A percentile compares a stretch with the other conserved stretches of the same genome.
phyloP scores from a whole-genome alignment of 2,888 invertebrate species.

The Neoitamus cyanurus region DNA sequence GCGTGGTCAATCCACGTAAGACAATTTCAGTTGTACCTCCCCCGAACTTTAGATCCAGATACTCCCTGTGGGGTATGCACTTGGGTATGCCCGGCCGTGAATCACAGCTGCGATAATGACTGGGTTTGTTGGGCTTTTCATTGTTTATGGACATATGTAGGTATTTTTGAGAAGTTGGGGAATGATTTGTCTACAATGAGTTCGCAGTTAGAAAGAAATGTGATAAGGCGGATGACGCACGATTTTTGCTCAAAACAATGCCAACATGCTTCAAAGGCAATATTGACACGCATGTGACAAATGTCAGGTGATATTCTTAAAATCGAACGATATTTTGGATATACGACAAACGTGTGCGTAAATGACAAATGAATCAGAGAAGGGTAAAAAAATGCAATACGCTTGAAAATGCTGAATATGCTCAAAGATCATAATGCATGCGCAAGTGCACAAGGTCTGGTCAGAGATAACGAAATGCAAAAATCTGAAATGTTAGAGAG shows the following conservation, averaged over 20 bases:
- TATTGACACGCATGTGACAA: not conserved
- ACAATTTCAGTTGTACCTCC: not conserved
- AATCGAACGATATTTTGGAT: not conserved
- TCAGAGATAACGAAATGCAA: no score
- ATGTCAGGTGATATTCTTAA: not conserved
- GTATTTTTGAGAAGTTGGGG: not conserved
- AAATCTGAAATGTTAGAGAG: no score
- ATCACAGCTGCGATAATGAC: not conserved
- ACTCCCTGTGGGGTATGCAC: not conserved
- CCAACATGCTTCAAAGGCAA: not conserved
- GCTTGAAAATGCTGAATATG: no score
- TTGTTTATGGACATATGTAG: not conserved
- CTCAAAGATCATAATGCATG: no score
- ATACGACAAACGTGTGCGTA: not conserved
- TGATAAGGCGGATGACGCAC: not conserved
- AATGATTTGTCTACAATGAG: not conserved
- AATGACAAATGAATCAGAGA: no score
- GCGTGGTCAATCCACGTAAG: not conserved
- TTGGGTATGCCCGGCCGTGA: not conserved
- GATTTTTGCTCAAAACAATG: not conserved
- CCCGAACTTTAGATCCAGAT: not conserved
- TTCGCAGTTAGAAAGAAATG: not conserved
- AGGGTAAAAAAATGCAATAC: not conserved
- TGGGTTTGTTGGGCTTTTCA: not conserved
- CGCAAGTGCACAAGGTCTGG: no score